A percentile compares a stretch with the other conserved stretches of the same genome.
These are phyloP conservation scores for Agrotis exclamationis DNA, from an alignment of 2,888 invertebrate species.

Conservation along the genomic window DNA sequence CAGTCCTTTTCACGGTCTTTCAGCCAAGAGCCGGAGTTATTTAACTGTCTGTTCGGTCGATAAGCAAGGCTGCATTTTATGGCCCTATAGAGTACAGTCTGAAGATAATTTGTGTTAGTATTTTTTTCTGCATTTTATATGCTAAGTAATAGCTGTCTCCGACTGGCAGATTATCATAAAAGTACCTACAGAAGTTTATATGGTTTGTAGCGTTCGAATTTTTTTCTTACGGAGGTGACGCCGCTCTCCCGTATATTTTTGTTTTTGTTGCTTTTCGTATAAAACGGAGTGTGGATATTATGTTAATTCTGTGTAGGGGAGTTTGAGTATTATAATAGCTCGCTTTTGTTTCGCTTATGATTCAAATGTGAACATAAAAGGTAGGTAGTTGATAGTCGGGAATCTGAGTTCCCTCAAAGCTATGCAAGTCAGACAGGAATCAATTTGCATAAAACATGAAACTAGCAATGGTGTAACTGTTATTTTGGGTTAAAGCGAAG, in stretches of 20 bases:
- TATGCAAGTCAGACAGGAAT: conserved; percentile 4
- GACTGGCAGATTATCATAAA: conserved; percentile 62
- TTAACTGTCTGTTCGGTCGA: conserved; percentile 62
- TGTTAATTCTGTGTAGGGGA: conserved; percentile 44
- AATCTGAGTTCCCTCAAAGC: conserved; percentile 23
- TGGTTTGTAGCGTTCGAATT: conserved; percentile 55
- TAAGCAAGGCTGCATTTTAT: conserved; percentile 68
- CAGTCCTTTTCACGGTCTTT: conserved; percentile 45
- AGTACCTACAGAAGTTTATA: conserved; percentile 52
- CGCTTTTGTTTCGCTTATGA: conserved; percentile 32
- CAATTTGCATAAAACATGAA: conserved; percentile 16
- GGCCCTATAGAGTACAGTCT: conserved; percentile 56
- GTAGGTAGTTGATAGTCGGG: conserved; percentile 10
- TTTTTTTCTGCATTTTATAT: conserved; percentile 68
- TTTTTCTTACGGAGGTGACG: conserved; percentile 44
- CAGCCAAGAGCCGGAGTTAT: conserved; percentile 52
- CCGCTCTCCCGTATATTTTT: conserved; percentile 40
- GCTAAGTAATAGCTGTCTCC: conserved; percentile 67
- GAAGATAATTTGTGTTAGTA: conserved; percentile 67
- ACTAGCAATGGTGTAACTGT: background rate
- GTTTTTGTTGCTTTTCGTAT: conserved; percentile 42
- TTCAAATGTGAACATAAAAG: conserved; percentile 34
- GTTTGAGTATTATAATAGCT: conserved; percentile 35
- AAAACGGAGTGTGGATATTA: conserved; percentile 37
- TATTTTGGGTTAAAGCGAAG: background rate